phyloP scores from a whole-genome alignment of 2,888 invertebrate genomes.

The Monoplex corrugatus region DNA sequence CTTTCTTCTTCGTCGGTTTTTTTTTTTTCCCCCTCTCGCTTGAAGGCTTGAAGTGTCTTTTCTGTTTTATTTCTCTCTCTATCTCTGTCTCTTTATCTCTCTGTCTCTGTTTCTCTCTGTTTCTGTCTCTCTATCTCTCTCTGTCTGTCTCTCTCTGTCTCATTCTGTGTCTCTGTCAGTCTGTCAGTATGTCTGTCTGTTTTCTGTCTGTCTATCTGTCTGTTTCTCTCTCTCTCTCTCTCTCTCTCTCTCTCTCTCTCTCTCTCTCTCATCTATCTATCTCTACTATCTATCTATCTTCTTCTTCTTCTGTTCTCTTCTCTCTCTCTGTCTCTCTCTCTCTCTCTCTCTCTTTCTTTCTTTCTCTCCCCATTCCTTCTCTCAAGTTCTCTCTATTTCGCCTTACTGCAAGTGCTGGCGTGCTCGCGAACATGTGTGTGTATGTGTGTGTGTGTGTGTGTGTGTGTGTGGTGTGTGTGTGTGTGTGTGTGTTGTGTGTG shows the following conservation, averaged over 20 bases:
- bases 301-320: no score
- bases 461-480: not conserved
- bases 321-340: not conserved
- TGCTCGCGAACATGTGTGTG: no score
- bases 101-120: not conserved
- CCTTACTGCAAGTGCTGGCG: no score
- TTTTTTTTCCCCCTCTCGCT: not conserved
- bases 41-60: no score
- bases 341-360: slow-evolving; percentile 23
- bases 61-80: not conserved
- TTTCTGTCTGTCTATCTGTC: no score
- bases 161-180: no score
- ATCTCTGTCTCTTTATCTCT: not conserved
- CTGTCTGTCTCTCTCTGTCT: no score
- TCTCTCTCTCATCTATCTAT: not conserved
- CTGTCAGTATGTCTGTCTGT: no score
- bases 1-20: not conserved
- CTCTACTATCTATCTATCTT: not conserved
- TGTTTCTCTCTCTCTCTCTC: no score
- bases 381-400: no score
- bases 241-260: no score
- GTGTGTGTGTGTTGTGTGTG: not conserved
- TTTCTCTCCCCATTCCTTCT: not conserved
- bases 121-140: no score
- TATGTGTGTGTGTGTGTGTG: not conserved